Percentiles rank a stretch among this genome's conserved stretches.
Evolutionary conservation across 2,888 invertebrate species (phyloP).

Genomic region (Drosophila seclusa): DNA sequence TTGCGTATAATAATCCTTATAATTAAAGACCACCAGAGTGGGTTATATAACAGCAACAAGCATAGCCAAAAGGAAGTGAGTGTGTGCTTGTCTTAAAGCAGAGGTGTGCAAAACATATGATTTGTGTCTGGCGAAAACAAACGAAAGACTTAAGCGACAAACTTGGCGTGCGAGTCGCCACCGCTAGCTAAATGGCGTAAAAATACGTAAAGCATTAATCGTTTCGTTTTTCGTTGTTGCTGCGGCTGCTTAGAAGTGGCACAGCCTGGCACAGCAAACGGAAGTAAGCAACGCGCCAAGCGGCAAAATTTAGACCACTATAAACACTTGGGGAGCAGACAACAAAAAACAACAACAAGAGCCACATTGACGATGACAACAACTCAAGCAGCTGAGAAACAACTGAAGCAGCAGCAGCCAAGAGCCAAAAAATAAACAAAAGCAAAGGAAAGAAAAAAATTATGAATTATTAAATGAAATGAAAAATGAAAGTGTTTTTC

Average conservation of each 20-base stretch:
- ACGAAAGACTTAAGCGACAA: conserved; percentile 74
- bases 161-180: conserved; percentile 59
- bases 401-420: conserved; percentile 36
- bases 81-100: conserved; percentile 36
- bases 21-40: conserved; percentile 61
- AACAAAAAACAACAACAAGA: conserved; percentile 23
- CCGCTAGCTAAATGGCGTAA: conserved; percentile 62
- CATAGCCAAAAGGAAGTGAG: conserved; percentile 70
- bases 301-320: conserved; percentile 64
- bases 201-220: conserved; percentile 60
- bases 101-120: conserved; percentile 48
- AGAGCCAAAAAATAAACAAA: conserved; percentile 31
- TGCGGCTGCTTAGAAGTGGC: conserved; percentile 56
- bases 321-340: conserved; percentile 62
- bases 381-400: conserved; percentile 53
- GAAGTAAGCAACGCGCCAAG: conserved; percentile 69
- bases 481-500: conserved; percentile 78
- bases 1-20: conserved; percentile 68
- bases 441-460: conserved; percentile 37
- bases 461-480: conserved; percentile 78
- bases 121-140: conserved; percentile 56
- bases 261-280: conserved; percentile 61
- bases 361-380: conserved; percentile 15
- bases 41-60: conserved; percentile 59
- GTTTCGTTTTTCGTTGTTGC: conserved; percentile 31